Evolutionary conservation across 2,797 vertebrate genomes (phyloP).

Genomic region (Diplodus sargus): DNA sequence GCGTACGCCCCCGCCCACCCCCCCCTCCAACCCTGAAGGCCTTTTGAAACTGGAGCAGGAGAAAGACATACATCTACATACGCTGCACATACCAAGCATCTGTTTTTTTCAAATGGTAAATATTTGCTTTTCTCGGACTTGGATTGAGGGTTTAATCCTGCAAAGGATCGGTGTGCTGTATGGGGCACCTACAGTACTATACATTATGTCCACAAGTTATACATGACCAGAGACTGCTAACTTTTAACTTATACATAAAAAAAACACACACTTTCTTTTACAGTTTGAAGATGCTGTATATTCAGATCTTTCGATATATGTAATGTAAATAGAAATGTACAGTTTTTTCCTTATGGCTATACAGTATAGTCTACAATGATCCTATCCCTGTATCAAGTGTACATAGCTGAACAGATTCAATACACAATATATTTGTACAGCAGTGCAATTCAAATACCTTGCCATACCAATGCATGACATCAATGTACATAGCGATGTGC

Average conservation of each 20-base stretch:
- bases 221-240: not conserved
- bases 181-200: slow-evolving; percentile 2
- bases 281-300: not conserved
- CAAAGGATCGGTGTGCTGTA: slow-evolving; percentile 27
- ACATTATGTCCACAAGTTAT: slow-evolving; percentile 10
- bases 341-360: not conserved
- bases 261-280: not conserved
- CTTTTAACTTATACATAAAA: not conserved
- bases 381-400: not conserved
- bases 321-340: not conserved
- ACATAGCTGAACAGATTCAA: not conserved
- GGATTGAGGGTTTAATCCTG: slow-evolving; percentile 47
- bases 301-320: not conserved
- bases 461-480: not conserved
- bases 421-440: slow-evolving; percentile 5
- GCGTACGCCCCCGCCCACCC: not conserved
- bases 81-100: slow-evolving; percentile 64
- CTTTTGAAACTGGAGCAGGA: slow-evolving; percentile 57
- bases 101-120: slow-evolving; percentile 70
- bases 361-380: not conserved
- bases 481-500: not conserved
- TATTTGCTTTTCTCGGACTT: slow-evolving; percentile 75
- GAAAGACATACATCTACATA: slow-evolving; percentile 61
- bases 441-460: slow-evolving; percentile 10
- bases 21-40: slow-evolving; percentile 13